Percentiles rank a stretch among this genome's conserved stretches.
These are phyloP conservation scores for Dyspetes luteomarginatus DNA, from an alignment of 2,888 invertebrate species.

Conservation along the genomic window DNA sequence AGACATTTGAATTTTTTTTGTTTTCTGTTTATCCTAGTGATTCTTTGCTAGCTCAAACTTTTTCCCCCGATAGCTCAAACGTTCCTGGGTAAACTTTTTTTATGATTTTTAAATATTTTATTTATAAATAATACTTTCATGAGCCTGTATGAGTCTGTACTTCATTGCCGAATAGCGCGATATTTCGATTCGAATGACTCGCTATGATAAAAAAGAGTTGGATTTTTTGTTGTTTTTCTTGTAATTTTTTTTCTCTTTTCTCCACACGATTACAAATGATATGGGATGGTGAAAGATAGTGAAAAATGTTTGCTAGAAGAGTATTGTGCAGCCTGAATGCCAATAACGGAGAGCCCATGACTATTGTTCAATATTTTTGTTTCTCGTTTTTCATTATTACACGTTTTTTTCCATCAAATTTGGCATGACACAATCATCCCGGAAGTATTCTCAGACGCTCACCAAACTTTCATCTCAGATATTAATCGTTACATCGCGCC, in stretches of 20 bases:
- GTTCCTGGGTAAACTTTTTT: slow-evolving; percentile 9
- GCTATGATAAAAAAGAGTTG: slow-evolving; percentile 43
- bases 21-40: background rate
- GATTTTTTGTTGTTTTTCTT: background rate
- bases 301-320: slow-evolving; percentile 32
- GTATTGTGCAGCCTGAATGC: slow-evolving; percentile 45
- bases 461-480: slow-evolving; percentile 35
- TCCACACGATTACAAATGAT: slow-evolving; percentile 16
- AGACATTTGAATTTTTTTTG: background rate
- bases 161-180: slow-evolving; percentile 40
- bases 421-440: slow-evolving; percentile 59
- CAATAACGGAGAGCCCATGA: slow-evolving; percentile 13
- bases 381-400: slow-evolving; percentile 2
- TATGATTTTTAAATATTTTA: slow-evolving; percentile 40
- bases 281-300: slow-evolving; percentile 23
- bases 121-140: slow-evolving; percentile 58
- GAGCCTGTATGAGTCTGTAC: slow-evolving; percentile 50
- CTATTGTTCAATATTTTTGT: slow-evolving; percentile 31
- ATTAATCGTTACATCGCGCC: slow-evolving; percentile 36
- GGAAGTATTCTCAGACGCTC: slow-evolving; percentile 51
- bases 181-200: slow-evolving; percentile 20
- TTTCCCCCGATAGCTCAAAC: slow-evolving; percentile 5
- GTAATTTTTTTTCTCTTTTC: background rate
- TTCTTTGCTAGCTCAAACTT: slow-evolving; percentile 15
- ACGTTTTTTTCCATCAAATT: slow-evolving; percentile 33